These are phyloP conservation scores for Albula goreensis DNA, from an alignment of 2,113 vertebrate genomes.

Conservation along the genomic window DNA sequence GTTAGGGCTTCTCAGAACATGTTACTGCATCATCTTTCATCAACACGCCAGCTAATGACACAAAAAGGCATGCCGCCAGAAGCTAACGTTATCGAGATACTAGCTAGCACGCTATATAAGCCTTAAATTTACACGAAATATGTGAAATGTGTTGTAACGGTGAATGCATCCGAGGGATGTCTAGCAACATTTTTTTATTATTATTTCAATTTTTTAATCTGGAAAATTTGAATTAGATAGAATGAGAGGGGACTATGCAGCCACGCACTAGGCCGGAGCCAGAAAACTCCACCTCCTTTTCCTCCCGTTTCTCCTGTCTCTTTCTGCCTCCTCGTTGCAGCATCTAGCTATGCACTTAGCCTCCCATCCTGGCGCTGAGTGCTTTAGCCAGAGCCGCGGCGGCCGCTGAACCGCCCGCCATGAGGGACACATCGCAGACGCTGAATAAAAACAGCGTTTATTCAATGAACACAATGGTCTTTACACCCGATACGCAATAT, in stretches of 20 bases:
- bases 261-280: constrained; percentile 46
- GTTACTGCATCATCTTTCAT: not conserved
- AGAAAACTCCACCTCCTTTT: constrained; percentile 36
- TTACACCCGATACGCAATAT: not conserved
- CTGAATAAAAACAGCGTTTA: not conserved
- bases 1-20: not conserved
- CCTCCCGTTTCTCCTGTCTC: constrained; percentile 18
- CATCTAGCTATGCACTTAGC: constrained; percentile 32
- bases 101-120: not conserved
- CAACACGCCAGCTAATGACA: not conserved
- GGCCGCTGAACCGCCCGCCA: not conserved
- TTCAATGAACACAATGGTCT: not conserved
- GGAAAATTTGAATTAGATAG: not conserved
- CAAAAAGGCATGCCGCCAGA: constrained; percentile 2
- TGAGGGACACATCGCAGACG: not conserved
- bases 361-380: not conserved
- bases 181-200: not conserved
- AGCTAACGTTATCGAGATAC: not conserved
- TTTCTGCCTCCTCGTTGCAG: constrained; percentile 28
- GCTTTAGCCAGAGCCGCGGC: not conserved
- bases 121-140: not conserved
- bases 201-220: not conserved
- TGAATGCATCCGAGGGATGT: not conserved
- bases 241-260: not conserved
- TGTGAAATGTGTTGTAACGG: not conserved